A percentile compares a stretch with the other conserved stretches of the same genome.
Evolutionary conservation across 2,888 invertebrate species (phyloP).

Genomic region (Hesperia comma): DNA sequence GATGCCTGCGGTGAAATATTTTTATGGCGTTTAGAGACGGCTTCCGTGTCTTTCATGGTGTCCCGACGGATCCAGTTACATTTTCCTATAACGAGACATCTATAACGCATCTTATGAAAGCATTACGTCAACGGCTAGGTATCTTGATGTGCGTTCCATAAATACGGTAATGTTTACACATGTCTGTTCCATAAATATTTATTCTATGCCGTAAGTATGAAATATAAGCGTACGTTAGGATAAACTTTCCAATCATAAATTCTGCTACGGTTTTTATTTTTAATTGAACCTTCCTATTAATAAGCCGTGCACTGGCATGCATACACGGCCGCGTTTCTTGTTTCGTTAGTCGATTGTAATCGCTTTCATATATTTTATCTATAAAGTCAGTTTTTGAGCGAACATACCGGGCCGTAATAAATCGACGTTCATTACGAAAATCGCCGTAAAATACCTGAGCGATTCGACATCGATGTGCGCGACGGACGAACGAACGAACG

Average conservation of each 20-base stretch:
- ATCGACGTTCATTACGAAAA: conserved; percentile 80
- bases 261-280: conserved; percentile 62
- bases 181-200: conserved; percentile 49
- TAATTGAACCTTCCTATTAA: conserved; percentile 55
- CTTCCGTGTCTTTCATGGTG: conserved; percentile 68
- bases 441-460: conserved; percentile 78
- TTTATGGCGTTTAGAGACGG: conserved; percentile 73
- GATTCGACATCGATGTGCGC: conserved; percentile 64
- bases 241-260: conserved; percentile 54
- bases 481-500: conserved; percentile 46
- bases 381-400: conserved; percentile 67
- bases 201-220: conserved; percentile 49
- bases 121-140: conserved; percentile 57
- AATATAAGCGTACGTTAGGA: conserved; percentile 43
- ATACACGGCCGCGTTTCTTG: conserved; percentile 56
- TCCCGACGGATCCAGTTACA: conserved; percentile 67
- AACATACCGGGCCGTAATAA: conserved; percentile 72
- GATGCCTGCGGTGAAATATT: conserved; percentile 75
- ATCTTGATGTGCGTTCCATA: conserved; percentile 45
- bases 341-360: conserved; percentile 70
- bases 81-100: conserved; percentile 63
- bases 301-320: conserved; percentile 53
- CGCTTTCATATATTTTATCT: conserved; percentile 67
- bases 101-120: conserved; percentile 55
- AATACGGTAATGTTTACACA: conserved; percentile 41